phyloP scores from a whole-genome alignment of 35 echinoderm and acorn worm genomes.

The Stichopus chloronotus region DNA sequence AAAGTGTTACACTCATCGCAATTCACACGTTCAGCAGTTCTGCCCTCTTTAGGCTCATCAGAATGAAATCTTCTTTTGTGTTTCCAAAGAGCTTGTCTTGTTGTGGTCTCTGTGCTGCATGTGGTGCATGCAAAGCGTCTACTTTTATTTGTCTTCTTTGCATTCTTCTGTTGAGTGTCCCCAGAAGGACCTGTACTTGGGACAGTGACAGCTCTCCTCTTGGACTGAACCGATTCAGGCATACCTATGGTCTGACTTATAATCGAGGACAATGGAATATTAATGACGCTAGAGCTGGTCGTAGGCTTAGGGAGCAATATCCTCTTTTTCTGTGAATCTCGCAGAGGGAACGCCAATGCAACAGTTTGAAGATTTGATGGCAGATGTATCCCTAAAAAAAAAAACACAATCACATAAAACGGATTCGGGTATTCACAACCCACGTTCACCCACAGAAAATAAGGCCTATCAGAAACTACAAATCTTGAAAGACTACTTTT shows the following conservation, averaged over 20 bases:
- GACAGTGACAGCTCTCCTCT: background rate
- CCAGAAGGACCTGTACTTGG: background rate
- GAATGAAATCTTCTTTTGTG: conserved; percentile 21
- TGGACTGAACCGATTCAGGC: background rate
- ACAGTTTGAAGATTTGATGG: conserved; percentile 1
- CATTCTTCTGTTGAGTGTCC: background rate
- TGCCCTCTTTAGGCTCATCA: background rate
- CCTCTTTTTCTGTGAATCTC: background rate
- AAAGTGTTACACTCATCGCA: conserved; percentile 4
- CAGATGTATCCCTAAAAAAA: background rate
- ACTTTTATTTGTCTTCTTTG: background rate
- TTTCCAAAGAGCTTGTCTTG: conserved; percentile 18
- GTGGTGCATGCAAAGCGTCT: background rate
- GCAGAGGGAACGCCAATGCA: background rate
- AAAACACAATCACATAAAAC: background rate
- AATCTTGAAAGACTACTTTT: no score
- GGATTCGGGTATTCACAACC: no score
- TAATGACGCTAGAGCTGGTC: background rate
- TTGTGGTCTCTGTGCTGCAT: conserved; percentile 13
- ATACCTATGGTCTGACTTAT: background rate
- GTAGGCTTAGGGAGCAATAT: conserved; percentile 16
- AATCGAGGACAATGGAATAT: background rate
- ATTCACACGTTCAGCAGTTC: background rate
- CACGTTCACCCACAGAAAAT: no score
- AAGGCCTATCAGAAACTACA: no score